Percentiles rank a stretch among this genome's conserved stretches.
phyloP scores from a whole-genome alignment of 92 coral and sea anemone genomes.

The Porites evermanni region DNA sequence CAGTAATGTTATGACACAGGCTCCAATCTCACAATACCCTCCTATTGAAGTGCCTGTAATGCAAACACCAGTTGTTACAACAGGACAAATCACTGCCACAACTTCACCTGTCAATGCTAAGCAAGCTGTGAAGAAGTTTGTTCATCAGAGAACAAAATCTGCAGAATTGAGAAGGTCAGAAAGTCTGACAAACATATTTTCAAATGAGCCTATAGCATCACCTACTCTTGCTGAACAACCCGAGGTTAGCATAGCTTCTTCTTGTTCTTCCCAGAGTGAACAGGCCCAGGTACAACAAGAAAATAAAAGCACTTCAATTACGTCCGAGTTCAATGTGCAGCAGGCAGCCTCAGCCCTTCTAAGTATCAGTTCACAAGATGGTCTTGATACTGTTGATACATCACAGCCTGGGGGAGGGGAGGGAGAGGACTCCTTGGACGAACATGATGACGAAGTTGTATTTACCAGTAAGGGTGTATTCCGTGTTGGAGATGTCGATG shows the following conservation, averaged over 20 bases:
- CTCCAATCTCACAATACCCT: background rate
- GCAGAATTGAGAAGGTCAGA: slow-evolving; percentile 76
- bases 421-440: slow-evolving; percentile 65
- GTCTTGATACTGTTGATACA: slow-evolving; percentile 47
- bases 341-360: slow-evolving; percentile 97
- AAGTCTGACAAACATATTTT: slow-evolving; percentile 33
- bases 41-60: background rate
- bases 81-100: background rate
- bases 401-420: slow-evolving; percentile 53
- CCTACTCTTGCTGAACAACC: background rate
- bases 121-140: slow-evolving; percentile 92
- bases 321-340: slow-evolving; percentile 81
- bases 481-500: slow-evolving; percentile 98
- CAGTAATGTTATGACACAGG: background rate
- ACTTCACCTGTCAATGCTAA: slow-evolving; percentile 74
- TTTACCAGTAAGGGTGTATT: slow-evolving; percentile 94
- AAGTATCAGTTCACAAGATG: slow-evolving; percentile 89
- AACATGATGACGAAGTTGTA: slow-evolving; percentile 85
- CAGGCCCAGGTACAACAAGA: slow-evolving; percentile 1
- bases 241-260: background rate
- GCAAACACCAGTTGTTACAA: background rate
- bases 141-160: slow-evolving; percentile 84
- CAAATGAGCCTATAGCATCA: background rate
- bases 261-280: background rate
- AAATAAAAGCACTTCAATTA: slow-evolving; percentile 17